Evolutionary conservation across 2,113 vertebrate species (phyloP), one percentile per base, ranked within the genome.

Genomic region (Xiphias gladius): DNA sequence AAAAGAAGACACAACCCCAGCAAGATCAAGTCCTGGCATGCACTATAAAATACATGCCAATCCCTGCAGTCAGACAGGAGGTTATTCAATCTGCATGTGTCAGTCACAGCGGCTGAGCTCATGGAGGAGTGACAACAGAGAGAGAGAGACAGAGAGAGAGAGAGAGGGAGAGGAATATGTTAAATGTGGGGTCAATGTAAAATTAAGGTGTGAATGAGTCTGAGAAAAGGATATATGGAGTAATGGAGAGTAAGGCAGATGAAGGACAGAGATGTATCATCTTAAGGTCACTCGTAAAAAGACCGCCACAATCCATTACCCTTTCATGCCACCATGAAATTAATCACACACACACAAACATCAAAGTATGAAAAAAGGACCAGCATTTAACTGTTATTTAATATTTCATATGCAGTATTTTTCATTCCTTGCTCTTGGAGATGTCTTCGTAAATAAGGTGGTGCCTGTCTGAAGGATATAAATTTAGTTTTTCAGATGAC

Each of bases 31-130:
- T 57, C 20, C 43, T 62, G 50, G 19, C 61, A 48, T 39, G 11
- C 61, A 28, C 3, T 64, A 50, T 10, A 54, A 71, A 77, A 66
- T 46, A 72, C 48, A 50, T 43, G 66, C 22, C 75, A 73, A 8
- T 76, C 24, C 9, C 19, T 68, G 39, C 61, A 73, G 74, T 37
- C 54, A 46, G 46, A 52, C 24, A 32, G 55, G 43, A 84, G 26
- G 76, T 79, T 62, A 71, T 54, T 74, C 66, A 79, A 79, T 78
- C 72, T 82, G 74, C 74, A 84, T 68, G 43, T 85, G 63, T 78
- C 83, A 67, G 54, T 67, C 64, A 63, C 73, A 54, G 30, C 63
- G 57, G 78, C n/a, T 39, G 61, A 72, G 71, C 41, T 73, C 8
- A 39, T 16, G 58, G 63, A 48, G 2, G 8, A 68, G 22, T 58